These are phyloP conservation scores for Oreortyx pictus DNA, from an alignment of 2,797 vertebrate genomes.

Conservation along the genomic window DNA sequence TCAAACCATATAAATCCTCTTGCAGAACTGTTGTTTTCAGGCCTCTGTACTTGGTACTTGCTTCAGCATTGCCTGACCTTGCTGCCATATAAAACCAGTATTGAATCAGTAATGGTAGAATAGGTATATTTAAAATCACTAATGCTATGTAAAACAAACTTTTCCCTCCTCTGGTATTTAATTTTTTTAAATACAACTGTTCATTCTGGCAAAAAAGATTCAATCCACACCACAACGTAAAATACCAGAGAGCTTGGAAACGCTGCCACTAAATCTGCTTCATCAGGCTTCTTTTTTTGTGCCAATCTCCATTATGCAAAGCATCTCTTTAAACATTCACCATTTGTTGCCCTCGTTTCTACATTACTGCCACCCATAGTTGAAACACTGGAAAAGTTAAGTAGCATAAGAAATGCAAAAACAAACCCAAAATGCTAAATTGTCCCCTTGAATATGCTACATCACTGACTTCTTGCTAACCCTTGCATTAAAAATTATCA, in stretches of 20 bases:
- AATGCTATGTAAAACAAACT: background rate
- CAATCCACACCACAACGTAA: background rate
- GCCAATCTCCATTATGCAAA: slow-evolving; percentile 2
- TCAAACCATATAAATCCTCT: background rate
- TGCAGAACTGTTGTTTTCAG: background rate
- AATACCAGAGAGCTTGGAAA: background rate
- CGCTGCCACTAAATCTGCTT: background rate
- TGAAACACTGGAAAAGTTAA: background rate
- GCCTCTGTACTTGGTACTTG: background rate
- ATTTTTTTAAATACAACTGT: background rate
- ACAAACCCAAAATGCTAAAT: background rate
- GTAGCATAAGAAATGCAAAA: background rate
- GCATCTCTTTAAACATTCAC: background rate
- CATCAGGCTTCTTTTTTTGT: background rate
- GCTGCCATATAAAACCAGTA: background rate
- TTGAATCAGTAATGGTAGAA: background rate
- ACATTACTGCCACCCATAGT: background rate
- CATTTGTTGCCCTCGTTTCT: slow-evolving; percentile 23
- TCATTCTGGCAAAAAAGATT: background rate
- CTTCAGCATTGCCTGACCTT: background rate
- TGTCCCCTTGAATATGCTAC: background rate
- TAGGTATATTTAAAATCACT: background rate
- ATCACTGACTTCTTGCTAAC: background rate
- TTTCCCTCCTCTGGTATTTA: background rate
- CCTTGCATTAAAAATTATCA: background rate